Percentiles rank a stretch among this genome's conserved stretches.
Conservation (phyloP, 2,888 invertebrate species). For the Cristatella mucedo region DNA sequence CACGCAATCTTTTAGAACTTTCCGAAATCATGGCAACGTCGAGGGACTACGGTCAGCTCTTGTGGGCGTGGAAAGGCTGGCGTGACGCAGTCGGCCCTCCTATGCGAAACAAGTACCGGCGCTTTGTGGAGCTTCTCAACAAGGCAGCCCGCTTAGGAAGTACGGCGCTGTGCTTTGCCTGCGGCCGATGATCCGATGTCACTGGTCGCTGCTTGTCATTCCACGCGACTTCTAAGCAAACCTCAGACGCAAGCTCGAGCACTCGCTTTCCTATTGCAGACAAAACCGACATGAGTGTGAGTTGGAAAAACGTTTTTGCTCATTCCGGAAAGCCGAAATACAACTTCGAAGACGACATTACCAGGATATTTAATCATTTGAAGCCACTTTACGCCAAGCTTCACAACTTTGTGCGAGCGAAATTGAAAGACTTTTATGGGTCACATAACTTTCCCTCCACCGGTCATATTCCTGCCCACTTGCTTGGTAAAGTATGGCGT, state of each 20-base stretch:
- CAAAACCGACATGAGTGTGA: too few relatives aligned
- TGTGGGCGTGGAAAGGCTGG: conserved; percentile 65
- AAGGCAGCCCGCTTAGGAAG: conserved; percentile 57
- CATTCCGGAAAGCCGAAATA: too few relatives aligned
- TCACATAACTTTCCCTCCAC: conserved; percentile 48
- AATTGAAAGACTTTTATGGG: conserved; percentile 52
- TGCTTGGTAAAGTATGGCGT: conserved; percentile 53
- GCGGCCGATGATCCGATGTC: too few relatives aligned
- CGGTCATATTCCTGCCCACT: conserved; percentile 68
- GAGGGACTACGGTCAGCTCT: conserved; percentile 54
- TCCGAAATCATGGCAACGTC: conserved; percentile 20
- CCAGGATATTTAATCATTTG: conserved; percentile 41
- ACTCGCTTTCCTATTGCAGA: too few relatives aligned
- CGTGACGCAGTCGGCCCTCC: conserved; percentile 61
- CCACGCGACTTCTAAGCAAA: too few relatives aligned
- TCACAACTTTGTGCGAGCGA: conserved; percentile 61
- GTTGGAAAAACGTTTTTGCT: too few relatives aligned
- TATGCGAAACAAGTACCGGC: conserved; percentile 56
- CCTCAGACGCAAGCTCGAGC: too few relatives aligned
- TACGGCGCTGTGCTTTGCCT: too few relatives aligned
- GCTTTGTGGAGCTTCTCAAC: conserved; percentile 63
- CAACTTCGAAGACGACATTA: conserved; percentile 50
- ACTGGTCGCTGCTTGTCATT: too few relatives aligned
- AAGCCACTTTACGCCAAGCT: conserved; percentile 62
- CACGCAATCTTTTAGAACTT: conserved; percentile 17